These are phyloP conservation scores for Bettongia penicillata DNA, from an alignment of 2,113 vertebrate genomes.

Conservation along the genomic window DNA sequence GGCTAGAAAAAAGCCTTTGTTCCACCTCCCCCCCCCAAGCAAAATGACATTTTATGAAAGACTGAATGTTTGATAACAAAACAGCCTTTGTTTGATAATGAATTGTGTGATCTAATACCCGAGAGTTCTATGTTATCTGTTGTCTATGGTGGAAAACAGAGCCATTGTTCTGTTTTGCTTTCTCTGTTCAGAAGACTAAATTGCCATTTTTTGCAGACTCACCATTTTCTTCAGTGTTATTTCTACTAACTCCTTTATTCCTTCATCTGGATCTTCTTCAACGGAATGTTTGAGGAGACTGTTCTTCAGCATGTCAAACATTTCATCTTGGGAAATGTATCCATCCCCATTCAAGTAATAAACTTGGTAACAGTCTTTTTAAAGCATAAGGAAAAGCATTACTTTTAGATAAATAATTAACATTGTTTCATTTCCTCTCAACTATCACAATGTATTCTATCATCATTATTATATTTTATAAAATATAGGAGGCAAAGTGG, in stretches of 20 bases:
- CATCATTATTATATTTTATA: slow-evolving; percentile 26
- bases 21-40: too few species aligned
- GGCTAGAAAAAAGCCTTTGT: background rate
- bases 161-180: background rate
- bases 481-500: background rate
- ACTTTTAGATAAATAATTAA: slow-evolving; percentile 43
- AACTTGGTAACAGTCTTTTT: slow-evolving; percentile 92
- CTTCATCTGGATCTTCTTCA: slow-evolving; percentile 93
- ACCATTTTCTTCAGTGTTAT: slow-evolving; percentile 94
- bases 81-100: background rate
- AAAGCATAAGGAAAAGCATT: slow-evolving; percentile 64
- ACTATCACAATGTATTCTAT: slow-evolving; percentile 32
- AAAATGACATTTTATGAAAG: background rate
- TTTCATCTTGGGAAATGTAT: slow-evolving; percentile 92
- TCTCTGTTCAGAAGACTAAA: background rate
- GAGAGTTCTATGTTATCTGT: background rate
- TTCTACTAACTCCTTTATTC: slow-evolving; percentile 93
- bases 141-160: background rate
- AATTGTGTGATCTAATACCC: background rate
- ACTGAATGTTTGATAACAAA: background rate
- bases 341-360: slow-evolving; percentile 93
- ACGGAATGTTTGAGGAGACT: slow-evolving; percentile 87
- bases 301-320: slow-evolving; percentile 93
- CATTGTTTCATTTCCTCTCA: slow-evolving; percentile 42
- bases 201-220: slow-evolving; percentile 63